Percentiles rank a stretch among this genome's conserved stretches.
These are phyloP conservation scores for Melieria crassipennis DNA, from an alignment of 2,888 invertebrate species.

Conservation along the genomic window DNA sequence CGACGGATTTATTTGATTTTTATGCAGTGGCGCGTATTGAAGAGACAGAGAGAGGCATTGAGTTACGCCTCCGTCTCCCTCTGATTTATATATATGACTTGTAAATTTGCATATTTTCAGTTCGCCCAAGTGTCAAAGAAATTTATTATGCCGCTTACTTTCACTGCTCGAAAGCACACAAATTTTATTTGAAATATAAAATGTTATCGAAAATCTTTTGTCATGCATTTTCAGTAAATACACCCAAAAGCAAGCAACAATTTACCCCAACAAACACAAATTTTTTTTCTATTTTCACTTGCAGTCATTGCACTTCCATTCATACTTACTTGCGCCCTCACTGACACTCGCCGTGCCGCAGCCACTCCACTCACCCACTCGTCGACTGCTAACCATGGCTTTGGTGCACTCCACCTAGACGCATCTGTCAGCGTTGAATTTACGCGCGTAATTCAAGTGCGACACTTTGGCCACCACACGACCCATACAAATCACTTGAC, in stretches of 20 bases:
- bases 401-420: not conserved
- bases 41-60: not conserved
- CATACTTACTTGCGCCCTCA: not conserved
- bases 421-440: conserved; percentile 31
- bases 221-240: no score
- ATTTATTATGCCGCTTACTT: no score
- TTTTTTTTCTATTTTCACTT: not conserved
- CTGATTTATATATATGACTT: no score
- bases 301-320: not conserved
- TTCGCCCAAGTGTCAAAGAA: no score
- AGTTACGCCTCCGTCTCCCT: no score
- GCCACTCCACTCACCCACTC: no score
- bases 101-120: no score
- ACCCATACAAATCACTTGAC: conserved; percentile 25
- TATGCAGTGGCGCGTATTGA: conserved; percentile 14
- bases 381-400: no score
- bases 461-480: conserved; percentile 20
- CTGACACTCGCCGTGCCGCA: not conserved
- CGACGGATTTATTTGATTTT: conserved; percentile 21
- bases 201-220: no score
- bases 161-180: no score
- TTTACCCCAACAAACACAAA: not conserved
- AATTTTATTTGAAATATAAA: no score
- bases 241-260: no score
- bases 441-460: conserved; percentile 30